Evolutionary conservation across 1,140 invertebrate species (phyloP), one percentile per base, ranked within the genome.

Genomic region (Scaptomyza montana): DNA sequence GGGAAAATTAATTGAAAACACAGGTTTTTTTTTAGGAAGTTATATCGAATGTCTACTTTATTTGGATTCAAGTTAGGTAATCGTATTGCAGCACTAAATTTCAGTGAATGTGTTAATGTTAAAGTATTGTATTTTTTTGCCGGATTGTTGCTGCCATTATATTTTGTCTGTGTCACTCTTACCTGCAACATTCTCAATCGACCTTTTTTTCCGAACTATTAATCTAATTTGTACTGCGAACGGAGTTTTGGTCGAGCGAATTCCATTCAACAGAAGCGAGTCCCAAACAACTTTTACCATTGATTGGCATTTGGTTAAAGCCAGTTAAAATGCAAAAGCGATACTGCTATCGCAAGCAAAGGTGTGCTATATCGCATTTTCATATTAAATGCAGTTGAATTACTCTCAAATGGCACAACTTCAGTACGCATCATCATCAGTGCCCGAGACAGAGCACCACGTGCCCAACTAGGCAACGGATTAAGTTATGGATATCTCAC

Each of bases 381-480:
- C 68, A 76, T 75, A 64, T 71, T 65, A 59, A 71, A 73, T 73
- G 70, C 70, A 68, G 70, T 73, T 73, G 70, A 73, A 68, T 73
- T 64, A 73, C 70, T 73, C 41, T 59, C 51, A 61, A 73, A 73
- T 62, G 70, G 50, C 56, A 60, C 21, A 72, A 66, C 54, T 65
- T 65, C 59, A 71, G 59, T 65, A 46, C 62, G 33, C 33, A 36
- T 36, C 36, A 66, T 51, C 46, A 59, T 33, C 60, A 54, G 13
- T 28, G 45, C 28, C 12, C 39, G 36, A 39, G 36, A 41, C 16
- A 36, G 45, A 45, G 21, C 12, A 33, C 12, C 53, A n/a, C 30
- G 19, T 45, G 25, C 19, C 28, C 43, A 21, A 8, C 5, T 13
- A 50, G 36, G 45, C 33, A 39, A n/a, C 47, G 46, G 47, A 59